phyloP scores from a whole-genome alignment of 2,113 vertebrate genomes.

The Rhinoptilus africanus region DNA sequence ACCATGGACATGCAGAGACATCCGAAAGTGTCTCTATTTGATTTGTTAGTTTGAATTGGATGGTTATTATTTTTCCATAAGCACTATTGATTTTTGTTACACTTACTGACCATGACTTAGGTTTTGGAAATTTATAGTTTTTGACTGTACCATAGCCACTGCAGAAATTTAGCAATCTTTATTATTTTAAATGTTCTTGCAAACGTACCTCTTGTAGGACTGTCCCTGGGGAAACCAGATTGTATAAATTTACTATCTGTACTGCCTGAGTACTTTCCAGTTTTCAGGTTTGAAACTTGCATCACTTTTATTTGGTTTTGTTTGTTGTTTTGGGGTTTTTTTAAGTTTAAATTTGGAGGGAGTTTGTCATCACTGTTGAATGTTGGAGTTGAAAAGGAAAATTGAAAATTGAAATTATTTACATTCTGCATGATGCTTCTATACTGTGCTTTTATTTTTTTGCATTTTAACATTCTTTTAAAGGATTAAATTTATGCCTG shows the following conservation, averaged over 20 bases:
- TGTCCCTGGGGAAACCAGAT: neutral
- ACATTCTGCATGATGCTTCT: neutral
- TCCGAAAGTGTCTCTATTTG: neutral
- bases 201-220: neutral
- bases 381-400: neutral
- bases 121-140: neutral
- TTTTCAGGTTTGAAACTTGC: neutral
- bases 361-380: neutral
- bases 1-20: neutral
- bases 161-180: neutral
- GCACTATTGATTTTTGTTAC: neutral
- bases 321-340: neutral
- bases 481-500: neutral
- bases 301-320: neutral
- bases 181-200: neutral
- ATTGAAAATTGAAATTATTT: neutral
- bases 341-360: neutral
- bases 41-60: neutral
- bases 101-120: neutral
- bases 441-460: neutral
- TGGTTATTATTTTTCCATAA: neutral
- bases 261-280: neutral
- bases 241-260: neutral
- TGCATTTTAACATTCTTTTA: neutral
- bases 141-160: neutral